A percentile compares a stretch with the other conserved stretches of the same genome.
These are phyloP conservation scores for Muntiacus muntjak DNA, from an alignment of 2,113 vertebrate genomes.

Conservation along the genomic window DNA sequence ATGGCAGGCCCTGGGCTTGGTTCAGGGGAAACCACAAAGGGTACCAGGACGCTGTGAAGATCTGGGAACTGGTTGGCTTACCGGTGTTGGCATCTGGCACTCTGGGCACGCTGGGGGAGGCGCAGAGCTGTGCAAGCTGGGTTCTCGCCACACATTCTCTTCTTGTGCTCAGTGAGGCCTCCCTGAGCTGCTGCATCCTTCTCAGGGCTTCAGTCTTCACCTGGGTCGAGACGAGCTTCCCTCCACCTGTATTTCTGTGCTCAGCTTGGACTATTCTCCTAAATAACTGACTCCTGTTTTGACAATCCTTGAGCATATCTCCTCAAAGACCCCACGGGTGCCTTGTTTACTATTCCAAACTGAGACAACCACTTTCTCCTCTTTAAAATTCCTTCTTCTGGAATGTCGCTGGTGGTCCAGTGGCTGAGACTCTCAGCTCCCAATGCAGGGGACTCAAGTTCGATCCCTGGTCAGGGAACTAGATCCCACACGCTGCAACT, in stretches of 20 bases:
- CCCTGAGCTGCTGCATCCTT: background rate
- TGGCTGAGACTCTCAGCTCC: background rate
- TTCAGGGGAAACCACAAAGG: background rate
- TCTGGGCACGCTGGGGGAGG: background rate
- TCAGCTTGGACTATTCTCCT: background rate
- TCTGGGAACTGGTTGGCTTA: background rate
- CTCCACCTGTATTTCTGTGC: accelerated
- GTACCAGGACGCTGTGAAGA: background rate
- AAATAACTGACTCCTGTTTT: background rate
- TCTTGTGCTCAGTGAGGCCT: background rate
- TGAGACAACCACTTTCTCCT: background rate
- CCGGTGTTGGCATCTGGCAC: background rate
- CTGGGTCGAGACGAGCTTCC: background rate
- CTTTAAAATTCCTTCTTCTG: background rate
- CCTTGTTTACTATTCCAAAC: background rate
- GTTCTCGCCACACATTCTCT: accelerated
- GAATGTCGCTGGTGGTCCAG: background rate
- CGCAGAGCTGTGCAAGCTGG: background rate
- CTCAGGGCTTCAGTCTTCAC: background rate
- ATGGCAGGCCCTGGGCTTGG: background rate
- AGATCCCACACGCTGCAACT: background rate
- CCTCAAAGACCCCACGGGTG: background rate
- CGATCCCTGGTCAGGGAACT: background rate
- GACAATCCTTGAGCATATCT: background rate
- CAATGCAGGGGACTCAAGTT: background rate